Base-by-base conservation (phyloP, 2,888 invertebrate genomes). In the Serrognathus titanus region DNA sequence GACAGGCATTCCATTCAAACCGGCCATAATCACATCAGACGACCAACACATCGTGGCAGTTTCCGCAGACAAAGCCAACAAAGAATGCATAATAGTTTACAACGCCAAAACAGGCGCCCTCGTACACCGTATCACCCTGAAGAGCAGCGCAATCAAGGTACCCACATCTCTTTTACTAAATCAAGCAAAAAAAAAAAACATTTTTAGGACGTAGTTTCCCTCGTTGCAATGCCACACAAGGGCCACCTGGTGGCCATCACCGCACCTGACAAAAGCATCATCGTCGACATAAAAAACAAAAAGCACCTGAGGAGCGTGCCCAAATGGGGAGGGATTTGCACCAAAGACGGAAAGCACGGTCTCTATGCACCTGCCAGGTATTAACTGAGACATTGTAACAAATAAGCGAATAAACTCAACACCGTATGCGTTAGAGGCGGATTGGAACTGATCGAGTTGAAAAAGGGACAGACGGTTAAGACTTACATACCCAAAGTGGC, bases 401-500 rank as follows among this genome's bases (percentile, higher is more conserved):
- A n/a, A n/a, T n/a, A n/a, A n/a, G n/a, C 24, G 16, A 16, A 7
- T 8, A 31, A 47, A 8, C 7, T n/a, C 31, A 48, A 11, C 31
- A 12, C 48, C 31, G 11, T 52, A 35, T 55, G 48, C 66, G 79
- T 70, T 45, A 85, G 97, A 51, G 98, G 98, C 0, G 98, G 98
- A 0, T 79, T 98, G 1, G 97, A 98, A 71, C 84, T 97, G 36
- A 82, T 94, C 9, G 97, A 98, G 73, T 79, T 98, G 60, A 94
- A 93, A 71, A 89, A 92, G 69, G 97, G 97, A 0, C 85, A 88
- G 48, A 90, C 91, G 0, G 87, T 94, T 0, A 90, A 90, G 74
- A 95, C 92, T 0, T 90, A 95, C 63, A 97, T 98, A 62, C 94
- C 94, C 5, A 87, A 92, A 74, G 90, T 97, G 0, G 97, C 97